Base-by-base conservation (phyloP, 2,797 vertebrate species). In the Spea hammondii region DNA sequence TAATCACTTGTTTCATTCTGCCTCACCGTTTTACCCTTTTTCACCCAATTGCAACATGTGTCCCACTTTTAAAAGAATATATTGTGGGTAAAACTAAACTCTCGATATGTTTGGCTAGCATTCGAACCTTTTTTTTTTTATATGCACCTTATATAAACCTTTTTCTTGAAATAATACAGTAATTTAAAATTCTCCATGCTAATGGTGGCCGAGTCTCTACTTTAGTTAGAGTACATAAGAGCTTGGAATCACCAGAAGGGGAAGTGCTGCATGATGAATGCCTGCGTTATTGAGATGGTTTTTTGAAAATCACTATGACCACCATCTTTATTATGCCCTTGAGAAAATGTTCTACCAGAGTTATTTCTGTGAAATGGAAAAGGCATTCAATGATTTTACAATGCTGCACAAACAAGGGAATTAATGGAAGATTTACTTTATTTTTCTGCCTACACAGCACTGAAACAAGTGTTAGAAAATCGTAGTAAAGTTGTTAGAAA, bases 371-470 rank as follows among this genome's bases (percentile, higher is more conserved):
- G 50, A 12, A 46, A 55, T 17, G 44, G 69, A 53, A 71, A 57
- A 57, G 32, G 32, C 46, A 57, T 46, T 59, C 44, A 59, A 72
- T 72, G 70, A 55, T 60, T 60, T 72, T 54, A 47, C 55, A 72
- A 59, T 59, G 55, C 53, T 10, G 54, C 13, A 13, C 14, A 72
- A 72, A 48, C 70, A 60, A 51, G 54, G 32, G 45, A 65, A 65
- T 46, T 45, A 65, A 65, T 65, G 64, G 64, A 65, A 65, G 32
- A 45, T 45, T 9, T 45, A 65, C 32, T n/a, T 45, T 45, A 12
- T 47, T 45, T 65, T 45, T 65, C 64, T 72, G 55, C 46, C 54
- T 60, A 60, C 70, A 60, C 70, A 60, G 55, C 70, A 72, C 6
- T 48, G 54, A 72, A 65, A 47, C 64, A 64, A 72, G 45, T 60